Evolutionary conservation across 2,888 invertebrate genomes (phyloP), one percentile per base, ranked within the genome.

Genomic region (Drosophila longiperda): DNA sequence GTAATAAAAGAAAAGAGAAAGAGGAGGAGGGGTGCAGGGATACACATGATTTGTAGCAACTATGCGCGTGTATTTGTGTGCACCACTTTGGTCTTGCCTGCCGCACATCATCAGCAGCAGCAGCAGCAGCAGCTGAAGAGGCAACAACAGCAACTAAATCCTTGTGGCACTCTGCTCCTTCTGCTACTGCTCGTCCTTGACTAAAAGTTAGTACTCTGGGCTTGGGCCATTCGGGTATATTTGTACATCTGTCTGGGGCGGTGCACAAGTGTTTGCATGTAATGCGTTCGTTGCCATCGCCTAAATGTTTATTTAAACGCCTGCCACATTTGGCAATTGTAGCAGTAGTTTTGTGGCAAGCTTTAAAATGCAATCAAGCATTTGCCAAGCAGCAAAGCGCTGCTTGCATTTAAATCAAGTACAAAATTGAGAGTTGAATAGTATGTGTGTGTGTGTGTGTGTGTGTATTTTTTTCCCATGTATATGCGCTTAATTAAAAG

Each of bases 291-390:
- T 74, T 67, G 70, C 66, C 76, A 40, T 38, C 55, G 55, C 71
- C 87, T 63, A 80, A 89, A 87, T 81, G 89, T 82, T 84, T 84
- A 87, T 89, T 87, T 89, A 87, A 89, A 83, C 75, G 89, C 82
- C 80, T 82, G 78, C 70, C 78, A 75, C 80, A 80, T 82, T 82
- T 74, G 85, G 78, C 65, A 68, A 38, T 55, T 50, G 29, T 32
- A 11, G 11, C 11, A 50, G 59, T 73, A 78, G 77, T 80, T 69
- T 58, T 73, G 63, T 57, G 62, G 60, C 78, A 45, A 62, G 75
- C 86, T 85, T 85, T 82, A 80, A 84, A 71, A 71, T 70, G 80
- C 87, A 82, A 82, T 87, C 76, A 73, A 54, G 61, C 59, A 54
- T 57, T 63, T 45, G 36, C 38, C 32, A 8, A n/a, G 26, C 54